These are phyloP conservation scores for Erebia aethiops DNA, from an alignment of 2,888 invertebrate species.

Conservation along the genomic window DNA sequence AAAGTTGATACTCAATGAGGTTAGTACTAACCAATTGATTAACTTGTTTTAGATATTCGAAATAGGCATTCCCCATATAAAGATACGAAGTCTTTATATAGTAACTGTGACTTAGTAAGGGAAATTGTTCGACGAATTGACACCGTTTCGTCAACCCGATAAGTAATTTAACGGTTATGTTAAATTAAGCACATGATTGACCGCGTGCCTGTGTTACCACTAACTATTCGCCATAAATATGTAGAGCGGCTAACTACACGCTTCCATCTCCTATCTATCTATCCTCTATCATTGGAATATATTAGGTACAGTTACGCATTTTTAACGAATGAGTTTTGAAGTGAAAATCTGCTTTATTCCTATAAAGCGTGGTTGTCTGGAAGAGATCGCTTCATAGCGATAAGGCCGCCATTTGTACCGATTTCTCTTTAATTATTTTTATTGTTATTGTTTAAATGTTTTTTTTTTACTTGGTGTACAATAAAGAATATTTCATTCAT, in stretches of 20 bases:
- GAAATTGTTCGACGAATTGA: constrained; percentile 45
- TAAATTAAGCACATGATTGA: constrained; percentile 25
- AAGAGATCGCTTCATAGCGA: too few relatives aligned
- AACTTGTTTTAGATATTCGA: constrained; percentile 6
- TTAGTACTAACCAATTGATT: neutral
- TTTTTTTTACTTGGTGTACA: too few relatives aligned
- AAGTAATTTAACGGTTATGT: constrained; percentile 32
- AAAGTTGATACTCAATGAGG: neutral
- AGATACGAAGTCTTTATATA: constrained; percentile 9
- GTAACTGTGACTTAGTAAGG: constrained; percentile 46
- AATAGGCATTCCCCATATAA: constrained; percentile 27
- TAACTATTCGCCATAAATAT: neutral
- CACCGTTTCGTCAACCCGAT: constrained; percentile 41
- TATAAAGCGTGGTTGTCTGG: too few relatives aligned
- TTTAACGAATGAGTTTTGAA: neutral
- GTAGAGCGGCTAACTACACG: neutral
- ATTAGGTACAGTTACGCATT: neutral
- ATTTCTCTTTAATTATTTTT: too few relatives aligned
- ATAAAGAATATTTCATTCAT: too few relatives aligned
- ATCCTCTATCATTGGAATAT: neutral
- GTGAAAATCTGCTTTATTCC: too few relatives aligned
- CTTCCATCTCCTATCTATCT: neutral
- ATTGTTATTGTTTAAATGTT: too few relatives aligned
- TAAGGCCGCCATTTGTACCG: too few relatives aligned
- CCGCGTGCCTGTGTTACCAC: constrained; percentile 10